phyloP scores from a whole-genome alignment of 2,797 vertebrate species.

The Poecilia picta region DNA sequence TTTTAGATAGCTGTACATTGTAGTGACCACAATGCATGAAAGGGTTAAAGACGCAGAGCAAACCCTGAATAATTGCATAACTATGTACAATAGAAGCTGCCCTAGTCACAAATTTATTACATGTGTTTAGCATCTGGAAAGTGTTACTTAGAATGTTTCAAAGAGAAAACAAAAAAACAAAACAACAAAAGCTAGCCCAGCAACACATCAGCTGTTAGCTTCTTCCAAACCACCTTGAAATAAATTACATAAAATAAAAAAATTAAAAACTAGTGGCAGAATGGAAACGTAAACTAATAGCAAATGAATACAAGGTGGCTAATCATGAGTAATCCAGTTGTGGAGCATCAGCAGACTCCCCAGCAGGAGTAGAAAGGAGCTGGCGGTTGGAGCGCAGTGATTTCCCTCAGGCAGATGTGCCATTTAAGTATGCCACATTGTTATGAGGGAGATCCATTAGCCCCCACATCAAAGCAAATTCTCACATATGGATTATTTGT shows the following conservation, averaged over 20 bases:
- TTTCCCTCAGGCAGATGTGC: conserved; percentile 89
- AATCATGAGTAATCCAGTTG: conserved; percentile 69
- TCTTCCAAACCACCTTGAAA: conserved; percentile 35
- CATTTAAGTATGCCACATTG: conserved; percentile 92
- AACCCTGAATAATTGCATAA: neutral
- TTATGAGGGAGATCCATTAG: conserved; percentile 94
- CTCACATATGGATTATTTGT: conserved; percentile 90
- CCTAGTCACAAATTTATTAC: conserved; percentile 25
- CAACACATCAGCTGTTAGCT: conserved; percentile 12
- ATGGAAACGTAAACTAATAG: conserved; percentile 62
- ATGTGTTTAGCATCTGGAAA: conserved; percentile 42
- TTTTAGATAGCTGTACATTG: no score
- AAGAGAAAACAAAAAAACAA: conserved; percentile 4
- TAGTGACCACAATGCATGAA: no score
- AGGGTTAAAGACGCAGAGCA: neutral
- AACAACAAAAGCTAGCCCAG: conserved; percentile 8
- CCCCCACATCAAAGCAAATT: conserved; percentile 91
- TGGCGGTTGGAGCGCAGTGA: conserved; percentile 82
- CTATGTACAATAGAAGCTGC: neutral
- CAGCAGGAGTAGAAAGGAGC: conserved; percentile 84
- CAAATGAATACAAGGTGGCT: conserved; percentile 67
- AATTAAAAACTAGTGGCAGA: conserved; percentile 46
- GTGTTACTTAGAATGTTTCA: conserved; percentile 26
- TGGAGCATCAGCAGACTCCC: conserved; percentile 74
- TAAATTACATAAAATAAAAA: conserved; percentile 12